These are phyloP conservation scores for Drosophila ogumai DNA, from an alignment of 1,140 invertebrate genomes.

Conservation along the genomic window DNA sequence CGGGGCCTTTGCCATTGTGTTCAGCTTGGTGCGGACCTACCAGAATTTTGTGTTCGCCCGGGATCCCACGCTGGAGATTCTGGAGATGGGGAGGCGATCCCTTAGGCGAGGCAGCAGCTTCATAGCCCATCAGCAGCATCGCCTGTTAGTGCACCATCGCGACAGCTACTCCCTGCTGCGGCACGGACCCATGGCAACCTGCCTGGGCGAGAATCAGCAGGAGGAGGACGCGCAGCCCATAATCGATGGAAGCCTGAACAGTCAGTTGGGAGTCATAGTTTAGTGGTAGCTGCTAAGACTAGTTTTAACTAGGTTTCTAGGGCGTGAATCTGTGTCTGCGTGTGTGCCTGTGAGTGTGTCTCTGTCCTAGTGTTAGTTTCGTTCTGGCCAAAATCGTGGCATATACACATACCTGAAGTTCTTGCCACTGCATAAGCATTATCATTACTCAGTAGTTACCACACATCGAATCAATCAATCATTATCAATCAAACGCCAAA, in stretches of 20 bases:
- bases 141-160: constrained; percentile 86
- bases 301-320: constrained; percentile 20
- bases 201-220: constrained; percentile 54
- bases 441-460: constrained; percentile 25
- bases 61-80: constrained; percentile 88
- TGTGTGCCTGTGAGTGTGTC: constrained; percentile 3
- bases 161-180: constrained; percentile 88
- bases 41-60: constrained; percentile 90
- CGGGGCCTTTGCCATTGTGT: constrained; percentile 88
- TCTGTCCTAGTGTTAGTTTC: constrained; percentile 51
- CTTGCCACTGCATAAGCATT: constrained; percentile 51
- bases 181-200: constrained; percentile 65
- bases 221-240: constrained; percentile 77
- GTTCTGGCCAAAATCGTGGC: constrained; percentile 74
- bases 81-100: constrained; percentile 90
- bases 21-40: constrained; percentile 89
- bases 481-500: constrained; percentile 62
- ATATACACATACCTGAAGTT: constrained; percentile 54
- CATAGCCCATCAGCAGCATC: constrained; percentile 89
- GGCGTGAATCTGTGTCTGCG: constrained; percentile 13
- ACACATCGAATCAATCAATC: constrained; percentile 41
- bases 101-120: constrained; percentile 90
- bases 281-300: constrained; percentile 7
- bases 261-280: constrained; percentile 56
- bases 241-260: constrained; percentile 51